Evolutionary conservation across 2,888 invertebrate genomes (phyloP).

Genomic region (Pristionchus entomophagus): DNA sequence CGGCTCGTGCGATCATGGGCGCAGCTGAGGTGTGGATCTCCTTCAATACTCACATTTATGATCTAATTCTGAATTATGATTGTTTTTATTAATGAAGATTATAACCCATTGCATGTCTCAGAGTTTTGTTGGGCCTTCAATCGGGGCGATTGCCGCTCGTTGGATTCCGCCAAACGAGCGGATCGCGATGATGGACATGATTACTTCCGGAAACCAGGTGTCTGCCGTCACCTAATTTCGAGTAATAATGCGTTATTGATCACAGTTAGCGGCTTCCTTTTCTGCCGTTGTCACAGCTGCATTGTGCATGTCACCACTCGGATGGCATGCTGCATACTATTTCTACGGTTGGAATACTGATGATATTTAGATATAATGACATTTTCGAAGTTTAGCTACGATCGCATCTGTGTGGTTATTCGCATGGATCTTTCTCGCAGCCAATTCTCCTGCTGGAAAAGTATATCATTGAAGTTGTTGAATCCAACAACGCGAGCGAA

Average conservation of each 20-base stretch:
- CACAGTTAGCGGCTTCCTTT: constrained; percentile 37
- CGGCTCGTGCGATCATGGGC: constrained; percentile 63
- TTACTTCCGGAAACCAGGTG: constrained; percentile 5
- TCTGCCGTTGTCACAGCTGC: constrained; percentile 28
- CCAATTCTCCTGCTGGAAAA: not conserved
- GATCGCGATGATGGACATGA: not conserved
- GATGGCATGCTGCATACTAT: constrained; percentile 47
- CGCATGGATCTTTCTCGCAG: not conserved
- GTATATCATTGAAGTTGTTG: not conserved
- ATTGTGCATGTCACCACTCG: constrained; percentile 26
- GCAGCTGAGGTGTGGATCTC: constrained; percentile 61
- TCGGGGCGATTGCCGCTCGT: not conserved
- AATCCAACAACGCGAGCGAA: not conserved
- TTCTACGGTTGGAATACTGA: constrained; percentile 18
- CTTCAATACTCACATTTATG: no score
- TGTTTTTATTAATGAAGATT: no score
- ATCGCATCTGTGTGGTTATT: not conserved
- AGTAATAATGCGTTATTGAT: no score
- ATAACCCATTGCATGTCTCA: no score
- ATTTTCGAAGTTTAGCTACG: not conserved
- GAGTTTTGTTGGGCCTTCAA: constrained; percentile 20
- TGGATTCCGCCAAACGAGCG: not conserved
- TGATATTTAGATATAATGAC: no score
- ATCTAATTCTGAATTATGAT: no score
- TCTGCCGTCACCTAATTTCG: not conserved